These are phyloP conservation scores for Emydura subglobosa DNA, from an alignment of 2,113 vertebrate genomes.

Conservation along the genomic window DNA sequence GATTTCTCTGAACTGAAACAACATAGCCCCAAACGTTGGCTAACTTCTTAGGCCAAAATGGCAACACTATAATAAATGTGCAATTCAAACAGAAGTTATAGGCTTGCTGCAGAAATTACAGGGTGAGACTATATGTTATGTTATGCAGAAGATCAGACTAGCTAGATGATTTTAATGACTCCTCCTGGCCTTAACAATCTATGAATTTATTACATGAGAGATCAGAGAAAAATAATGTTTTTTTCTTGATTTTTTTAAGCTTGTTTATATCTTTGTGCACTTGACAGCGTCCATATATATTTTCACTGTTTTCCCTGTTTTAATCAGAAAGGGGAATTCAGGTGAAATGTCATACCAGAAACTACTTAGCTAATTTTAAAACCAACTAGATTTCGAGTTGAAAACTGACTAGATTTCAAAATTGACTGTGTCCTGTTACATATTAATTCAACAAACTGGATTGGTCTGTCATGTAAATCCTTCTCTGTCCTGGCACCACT, in stretches of 20 bases:
- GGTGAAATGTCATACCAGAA: not conserved
- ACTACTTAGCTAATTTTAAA: not conserved
- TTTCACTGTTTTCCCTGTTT: accelerated
- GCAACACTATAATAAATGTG: not conserved
- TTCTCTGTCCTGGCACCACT: not conserved
- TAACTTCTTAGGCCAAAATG: too few species aligned
- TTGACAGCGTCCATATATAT: not conserved
- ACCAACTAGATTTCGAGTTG: not conserved
- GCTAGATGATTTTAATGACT: not conserved
- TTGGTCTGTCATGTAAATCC: not conserved
- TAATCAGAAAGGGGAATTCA: not conserved
- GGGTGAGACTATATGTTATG: not conserved
- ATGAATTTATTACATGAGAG: not conserved
- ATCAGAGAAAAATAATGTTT: not conserved
- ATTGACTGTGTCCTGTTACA: not conserved
- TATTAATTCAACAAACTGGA: not conserved
- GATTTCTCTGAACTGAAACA: not conserved
- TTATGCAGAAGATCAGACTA: not conserved
- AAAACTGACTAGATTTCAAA: not conserved
- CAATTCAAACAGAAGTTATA: not conserved
- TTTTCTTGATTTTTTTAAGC: not conserved
- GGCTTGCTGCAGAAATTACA: not conserved
- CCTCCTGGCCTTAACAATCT: not conserved
- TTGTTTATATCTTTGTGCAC: not conserved
- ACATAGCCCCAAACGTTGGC: too few species aligned